Percentiles rank a stretch among this genome's conserved stretches.
Evolutionary conservation across 2,113 vertebrate species (phyloP).

Genomic region (Narcine bancroftii): DNA sequence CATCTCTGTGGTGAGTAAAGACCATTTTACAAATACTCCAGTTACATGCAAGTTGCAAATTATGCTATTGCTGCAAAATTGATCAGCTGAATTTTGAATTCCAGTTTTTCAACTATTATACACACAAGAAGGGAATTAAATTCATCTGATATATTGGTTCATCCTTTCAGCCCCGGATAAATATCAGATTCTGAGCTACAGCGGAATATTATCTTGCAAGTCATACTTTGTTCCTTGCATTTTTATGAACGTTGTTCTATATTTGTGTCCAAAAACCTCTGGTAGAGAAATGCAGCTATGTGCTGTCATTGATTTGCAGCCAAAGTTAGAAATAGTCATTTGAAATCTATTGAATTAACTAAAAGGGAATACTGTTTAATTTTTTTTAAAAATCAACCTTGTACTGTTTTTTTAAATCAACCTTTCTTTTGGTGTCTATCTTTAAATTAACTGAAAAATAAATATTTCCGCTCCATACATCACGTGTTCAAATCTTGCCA

Average conservation of each 20-base stretch:
- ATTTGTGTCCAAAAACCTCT: neutral
- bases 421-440: too few species aligned
- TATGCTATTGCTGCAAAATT: constrained; percentile 14
- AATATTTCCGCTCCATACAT: neutral
- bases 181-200: neutral
- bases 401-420: too few species aligned
- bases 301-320: neutral
- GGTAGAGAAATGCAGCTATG: neutral
- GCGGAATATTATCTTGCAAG: neutral
- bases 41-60: neutral
- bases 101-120: neutral
- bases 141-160: neutral
- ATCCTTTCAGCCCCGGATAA: neutral
- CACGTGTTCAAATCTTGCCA: neutral
- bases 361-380: neutral
- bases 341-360: neutral
- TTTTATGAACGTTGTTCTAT: neutral
- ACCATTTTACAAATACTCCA: neutral
- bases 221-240: neutral
- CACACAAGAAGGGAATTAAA: neutral
- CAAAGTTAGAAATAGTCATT: neutral
- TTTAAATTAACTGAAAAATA: neutral
- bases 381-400: neutral
- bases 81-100: neutral
- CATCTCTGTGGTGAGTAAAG: constrained; percentile 82